Base-by-base conservation (phyloP, 2,888 invertebrate species). In the Noctua comes region DNA sequence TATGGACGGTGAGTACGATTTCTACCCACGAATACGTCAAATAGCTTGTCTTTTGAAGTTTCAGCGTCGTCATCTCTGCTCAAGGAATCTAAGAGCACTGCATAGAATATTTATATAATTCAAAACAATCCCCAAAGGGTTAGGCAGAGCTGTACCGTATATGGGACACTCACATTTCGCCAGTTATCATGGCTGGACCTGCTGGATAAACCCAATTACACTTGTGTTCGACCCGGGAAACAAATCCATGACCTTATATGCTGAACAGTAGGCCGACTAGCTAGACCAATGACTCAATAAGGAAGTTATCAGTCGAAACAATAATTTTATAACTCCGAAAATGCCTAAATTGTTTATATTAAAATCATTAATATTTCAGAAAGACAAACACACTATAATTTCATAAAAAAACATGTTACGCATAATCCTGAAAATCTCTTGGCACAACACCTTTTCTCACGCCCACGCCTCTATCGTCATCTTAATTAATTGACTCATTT, bases 1-100 rank as follows among this genome's bases (percentile, higher is more conserved):
- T 94, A 98, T 99, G 98, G 99, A 99, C 96, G 98, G 99, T 99
- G 93, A 96, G 97, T 88, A 36, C 36, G 36, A 36, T 5, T 36
- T 5, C 68, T 7, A 13, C 7, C 31, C 10, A 1, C 16, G 10
- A 24, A 1, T 54, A 54, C 10, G 2, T 8, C 7, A 24, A 51
- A 24, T 54, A 16, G 6, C 2, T 62, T 21, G 10, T 62, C 31
- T 62, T 8, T 0, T 7, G 8, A 62, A 62, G 2, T 31, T 59
- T 18, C 7, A 8, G 1, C 18, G 1, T 64, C 21, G 36, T 13
- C 57, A 59, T 59, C 1, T 27, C 6, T 6, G 6, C 27, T 2
- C 1, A 6, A n/a, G 1, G 7, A 27, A 27, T 59, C 7, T 27
- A 27, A 59, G 16, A 27, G 16, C 7, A 57, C n/a, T 11, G 5